Conservation (phyloP, 2,888 invertebrate species). For the Iselma pallidipennis region DNA sequence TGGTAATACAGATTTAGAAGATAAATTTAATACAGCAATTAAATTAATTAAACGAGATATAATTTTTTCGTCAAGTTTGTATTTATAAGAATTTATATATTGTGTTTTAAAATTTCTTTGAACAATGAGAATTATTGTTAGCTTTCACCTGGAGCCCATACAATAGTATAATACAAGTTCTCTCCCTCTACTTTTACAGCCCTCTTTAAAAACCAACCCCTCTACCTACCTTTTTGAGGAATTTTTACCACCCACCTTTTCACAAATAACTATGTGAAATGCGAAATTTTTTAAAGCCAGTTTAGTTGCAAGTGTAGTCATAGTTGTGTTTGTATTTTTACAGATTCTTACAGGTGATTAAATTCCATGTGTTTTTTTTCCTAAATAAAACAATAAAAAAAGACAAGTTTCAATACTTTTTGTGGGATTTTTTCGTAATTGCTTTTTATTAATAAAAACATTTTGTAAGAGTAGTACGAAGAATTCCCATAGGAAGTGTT, state of each 20-base stretch:
- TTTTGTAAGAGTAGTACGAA: conserved; percentile 46
- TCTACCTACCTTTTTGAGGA: conserved; percentile 1
- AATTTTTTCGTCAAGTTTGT: conserved; percentile 98
- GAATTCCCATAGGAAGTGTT: conserved; percentile 45
- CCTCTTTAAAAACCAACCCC: conserved; percentile 9
- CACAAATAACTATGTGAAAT: not conserved
- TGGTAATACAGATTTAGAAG: conserved; percentile 93
- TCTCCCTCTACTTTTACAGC: conserved; percentile 4
- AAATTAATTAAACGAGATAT: conserved; percentile 95
- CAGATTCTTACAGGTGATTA: not conserved
- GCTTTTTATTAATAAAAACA: conserved; percentile 25
- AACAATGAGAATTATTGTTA: conserved; percentile 11
- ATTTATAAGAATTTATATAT: conserved; percentile 64
- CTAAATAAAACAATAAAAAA: conserved; percentile 1
- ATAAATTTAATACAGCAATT: conserved; percentile 92
- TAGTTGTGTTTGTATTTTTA: conserved; percentile 10
- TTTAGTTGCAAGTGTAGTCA: not conserved
- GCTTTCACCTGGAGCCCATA: not conserved
- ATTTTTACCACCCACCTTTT: not conserved
- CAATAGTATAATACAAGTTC: not conserved
- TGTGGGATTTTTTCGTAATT: conserved; percentile 43
- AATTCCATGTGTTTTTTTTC: conserved; percentile 10
- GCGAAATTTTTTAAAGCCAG: not conserved
- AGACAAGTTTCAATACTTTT: conserved; percentile 32
- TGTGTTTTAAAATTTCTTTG: conserved; percentile 9